Evolutionary conservation across 2,888 invertebrate species (phyloP).

Genomic region (Drosophila maculinotata): DNA sequence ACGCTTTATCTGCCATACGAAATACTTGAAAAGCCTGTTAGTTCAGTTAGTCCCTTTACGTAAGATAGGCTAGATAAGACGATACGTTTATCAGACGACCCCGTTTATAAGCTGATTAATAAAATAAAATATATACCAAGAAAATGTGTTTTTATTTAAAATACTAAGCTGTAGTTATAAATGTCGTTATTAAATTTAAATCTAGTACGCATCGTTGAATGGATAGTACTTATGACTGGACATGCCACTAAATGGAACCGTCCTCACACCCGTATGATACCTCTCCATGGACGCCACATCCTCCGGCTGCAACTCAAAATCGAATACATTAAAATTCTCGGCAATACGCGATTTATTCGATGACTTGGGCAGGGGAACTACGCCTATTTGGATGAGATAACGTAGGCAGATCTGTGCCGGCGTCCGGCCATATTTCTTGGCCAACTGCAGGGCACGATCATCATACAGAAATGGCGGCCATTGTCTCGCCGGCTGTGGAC

Average conservation of each 20-base stretch:
- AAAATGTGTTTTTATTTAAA: constrained; percentile 43
- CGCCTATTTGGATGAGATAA: constrained; percentile 87
- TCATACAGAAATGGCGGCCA: constrained; percentile 85
- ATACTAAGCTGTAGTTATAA: constrained; percentile 25
- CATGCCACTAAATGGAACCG: constrained; percentile 82
- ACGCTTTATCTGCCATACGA: constrained; percentile 35
- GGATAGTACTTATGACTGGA: constrained; percentile 81
- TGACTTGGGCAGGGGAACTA: constrained; percentile 87
- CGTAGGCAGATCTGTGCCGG: constrained; percentile 88
- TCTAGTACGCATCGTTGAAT: constrained; percentile 79
- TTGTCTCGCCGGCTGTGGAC: constrained; percentile 87
- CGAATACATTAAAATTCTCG: constrained; percentile 87
- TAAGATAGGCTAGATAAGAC: constrained; percentile 66
- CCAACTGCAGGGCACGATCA: constrained; percentile 85
- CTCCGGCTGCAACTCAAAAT: constrained; percentile 86
- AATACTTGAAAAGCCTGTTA: constrained; percentile 14
- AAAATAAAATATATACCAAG: constrained; percentile 7
- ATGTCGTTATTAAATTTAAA: constrained; percentile 1
- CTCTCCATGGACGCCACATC: constrained; percentile 84
- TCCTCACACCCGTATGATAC: constrained; percentile 75
- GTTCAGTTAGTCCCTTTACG: constrained; percentile 31
- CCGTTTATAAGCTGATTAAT: constrained; percentile 46
- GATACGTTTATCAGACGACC: constrained; percentile 50
- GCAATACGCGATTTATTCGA: constrained; percentile 86
- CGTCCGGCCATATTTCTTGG: constrained; percentile 87